Evolutionary conservation across 2,888 invertebrate genomes (phyloP), one percentile per base, ranked within the genome.

Genomic region (Pseudococcus jackbeardsleyi): DNA sequence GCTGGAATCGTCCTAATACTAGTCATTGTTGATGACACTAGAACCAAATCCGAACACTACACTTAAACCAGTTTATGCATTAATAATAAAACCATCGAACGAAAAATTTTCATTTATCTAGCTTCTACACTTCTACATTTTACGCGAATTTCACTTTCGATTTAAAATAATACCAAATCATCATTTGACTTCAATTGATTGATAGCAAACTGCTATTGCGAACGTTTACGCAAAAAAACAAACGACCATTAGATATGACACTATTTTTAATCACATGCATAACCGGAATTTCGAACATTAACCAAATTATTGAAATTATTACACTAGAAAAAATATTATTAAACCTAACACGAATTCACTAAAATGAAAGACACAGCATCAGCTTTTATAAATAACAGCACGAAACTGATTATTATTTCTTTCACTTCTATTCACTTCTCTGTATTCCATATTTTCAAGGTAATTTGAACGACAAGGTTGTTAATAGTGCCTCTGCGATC

Each of bases 1-100:
- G 89, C 88, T 59, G 90, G 90, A 50, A 90, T 90, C 88, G 90
- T 90, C 72, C 89, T 89, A 86, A 90, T 90, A n/a, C 89, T 89
- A 48, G 89, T 89, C 89, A 89, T 89, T 64, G 26, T 54, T 89
- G 89, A 84, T 89, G 88, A 48, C 85, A 85, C 64, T 59, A 39
- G 50, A 85, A 26, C 33, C 42, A 82, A 82, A 39, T 68, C 39
- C 64, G 59, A 26, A 68, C 86, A 88, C 33, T 50, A 82, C 87
- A 79, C 39, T 50, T 33, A 12, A 54, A 82, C 79, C 79, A 54
- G 33, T 50, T 48, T 26, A 17, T 79, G 82, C 26, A 87, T 48
- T 50, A 82, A 82, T 39, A 42, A 79, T 54, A 33, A 39, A 88
- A 79, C 46, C 88, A 54, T 39, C 82, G 79, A 86, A 86, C 79